phyloP scores from a whole-genome alignment of 2,113 vertebrate species.

The Caranx melampygus region DNA sequence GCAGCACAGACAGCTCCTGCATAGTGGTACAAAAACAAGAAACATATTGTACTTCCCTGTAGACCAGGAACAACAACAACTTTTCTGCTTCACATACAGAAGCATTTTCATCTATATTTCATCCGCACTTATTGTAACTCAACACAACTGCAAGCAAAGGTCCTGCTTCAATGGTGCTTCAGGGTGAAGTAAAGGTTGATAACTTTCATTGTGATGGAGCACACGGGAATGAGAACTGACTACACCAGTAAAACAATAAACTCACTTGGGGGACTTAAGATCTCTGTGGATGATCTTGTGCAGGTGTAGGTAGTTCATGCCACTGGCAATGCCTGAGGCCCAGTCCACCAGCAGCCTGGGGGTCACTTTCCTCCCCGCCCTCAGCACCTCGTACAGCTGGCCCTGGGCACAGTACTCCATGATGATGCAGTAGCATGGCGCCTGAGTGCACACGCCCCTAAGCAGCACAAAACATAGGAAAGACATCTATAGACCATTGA shows the following conservation, averaged over 20 bases:
- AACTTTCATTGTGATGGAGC: not conserved
- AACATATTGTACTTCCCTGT: not conserved
- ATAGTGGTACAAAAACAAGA: not conserved
- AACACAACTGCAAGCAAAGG: not conserved
- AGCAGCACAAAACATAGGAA: conserved; percentile 36
- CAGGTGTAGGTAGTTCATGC: conserved; percentile 99
- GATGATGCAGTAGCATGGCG: conserved; percentile 98
- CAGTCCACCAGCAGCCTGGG: conserved; percentile 96
- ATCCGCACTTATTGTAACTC: not conserved
- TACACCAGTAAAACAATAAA: conserved; percentile 8
- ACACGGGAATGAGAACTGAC: not conserved
- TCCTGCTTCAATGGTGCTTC: not conserved
- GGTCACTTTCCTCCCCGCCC: conserved; percentile 93
- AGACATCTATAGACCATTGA: not conserved
- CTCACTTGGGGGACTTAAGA: conserved; percentile 99
- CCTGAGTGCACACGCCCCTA: conserved; percentile 98
- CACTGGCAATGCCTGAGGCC: conserved; percentile 97
- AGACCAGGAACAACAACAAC: not conserved
- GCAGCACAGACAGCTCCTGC: not conserved
- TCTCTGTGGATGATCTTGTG: conserved; percentile 99
- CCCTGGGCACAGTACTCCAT: conserved; percentile 99
- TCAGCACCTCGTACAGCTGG: conserved; percentile 96
- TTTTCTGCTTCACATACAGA: not conserved
- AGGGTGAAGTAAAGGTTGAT: not conserved
- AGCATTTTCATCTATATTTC: not conserved